These are phyloP conservation scores for Globicephala melas DNA, from an alignment of 2,113 vertebrate species.

Conservation along the genomic window DNA sequence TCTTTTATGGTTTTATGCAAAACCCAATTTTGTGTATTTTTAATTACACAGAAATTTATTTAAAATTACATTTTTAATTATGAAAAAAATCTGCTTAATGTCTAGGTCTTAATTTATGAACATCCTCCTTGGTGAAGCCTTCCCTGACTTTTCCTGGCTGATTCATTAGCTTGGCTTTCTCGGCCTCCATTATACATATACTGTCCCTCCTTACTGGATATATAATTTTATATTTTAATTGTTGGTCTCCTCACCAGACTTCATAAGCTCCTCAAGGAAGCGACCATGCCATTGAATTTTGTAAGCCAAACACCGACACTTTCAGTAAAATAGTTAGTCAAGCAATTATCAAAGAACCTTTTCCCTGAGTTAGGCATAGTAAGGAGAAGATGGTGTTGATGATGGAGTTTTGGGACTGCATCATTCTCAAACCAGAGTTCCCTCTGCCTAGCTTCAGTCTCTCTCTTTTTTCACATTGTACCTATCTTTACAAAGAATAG, in stretches of 20 bases:
- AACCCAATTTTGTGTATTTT: not conserved
- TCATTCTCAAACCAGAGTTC: not conserved
- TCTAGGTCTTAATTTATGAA: not conserved
- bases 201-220: not conserved
- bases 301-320: not conserved
- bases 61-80: not conserved
- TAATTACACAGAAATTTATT: not conserved
- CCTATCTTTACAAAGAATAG: not conserved
- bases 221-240: not conserved
- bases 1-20: not conserved
- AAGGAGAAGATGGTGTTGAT: not conserved
- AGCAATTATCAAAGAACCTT: not conserved
- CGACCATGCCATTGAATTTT: not conserved
- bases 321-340: not conserved
- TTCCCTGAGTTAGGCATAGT: not conserved
- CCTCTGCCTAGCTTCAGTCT: not conserved
- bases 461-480: not conserved
- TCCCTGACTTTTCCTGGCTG: not conserved
- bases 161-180: not conserved
- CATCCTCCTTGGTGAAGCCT: not conserved
- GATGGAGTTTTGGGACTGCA: not conserved
- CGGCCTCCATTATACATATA: not conserved
- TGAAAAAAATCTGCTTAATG: not conserved
- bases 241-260: not conserved
- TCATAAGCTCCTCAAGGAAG: not conserved